Evolutionary conservation across 2,888 invertebrate genomes (phyloP).

Genomic region (Noctua pronuba): DNA sequence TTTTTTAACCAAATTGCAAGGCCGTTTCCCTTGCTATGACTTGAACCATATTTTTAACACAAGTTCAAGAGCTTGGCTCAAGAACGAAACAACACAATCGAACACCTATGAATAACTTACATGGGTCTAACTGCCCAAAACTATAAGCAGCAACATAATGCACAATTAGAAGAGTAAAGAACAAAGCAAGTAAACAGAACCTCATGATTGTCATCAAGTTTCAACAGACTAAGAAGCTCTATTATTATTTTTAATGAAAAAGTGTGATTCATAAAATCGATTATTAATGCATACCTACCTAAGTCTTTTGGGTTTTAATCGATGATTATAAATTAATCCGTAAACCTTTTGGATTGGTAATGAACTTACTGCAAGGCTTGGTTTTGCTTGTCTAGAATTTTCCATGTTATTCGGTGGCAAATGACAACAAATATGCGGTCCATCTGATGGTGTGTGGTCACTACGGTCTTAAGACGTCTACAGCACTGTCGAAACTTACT

Average conservation of each 20-base stretch:
- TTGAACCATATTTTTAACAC: not conserved
- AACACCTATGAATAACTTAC: not conserved
- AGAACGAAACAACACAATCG: not conserved
- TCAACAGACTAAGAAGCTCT: not conserved
- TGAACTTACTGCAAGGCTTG: not conserved
- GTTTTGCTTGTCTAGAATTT: not conserved
- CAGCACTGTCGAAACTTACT: not conserved
- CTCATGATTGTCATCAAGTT: conserved; percentile 1
- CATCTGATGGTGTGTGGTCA: not conserved
- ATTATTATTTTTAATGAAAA: conserved; percentile 1
- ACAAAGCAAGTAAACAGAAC: not conserved
- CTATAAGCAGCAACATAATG: not conserved
- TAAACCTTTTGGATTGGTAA: not conserved
- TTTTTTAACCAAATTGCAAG: not conserved
- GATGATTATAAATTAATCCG: not conserved
- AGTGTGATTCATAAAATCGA: not conserved
- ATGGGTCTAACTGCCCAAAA: not conserved
- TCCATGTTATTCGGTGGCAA: not conserved
- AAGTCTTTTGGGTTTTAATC: not conserved
- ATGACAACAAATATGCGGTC: not conserved
- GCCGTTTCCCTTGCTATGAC: not conserved
- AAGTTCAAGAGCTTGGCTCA: not conserved
- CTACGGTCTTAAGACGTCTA: not conserved
- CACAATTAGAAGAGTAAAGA: not conserved
- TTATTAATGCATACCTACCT: not conserved